These are phyloP conservation scores for Upupa epops DNA, from an alignment of 2,113 vertebrate species.

Conservation along the genomic window DNA sequence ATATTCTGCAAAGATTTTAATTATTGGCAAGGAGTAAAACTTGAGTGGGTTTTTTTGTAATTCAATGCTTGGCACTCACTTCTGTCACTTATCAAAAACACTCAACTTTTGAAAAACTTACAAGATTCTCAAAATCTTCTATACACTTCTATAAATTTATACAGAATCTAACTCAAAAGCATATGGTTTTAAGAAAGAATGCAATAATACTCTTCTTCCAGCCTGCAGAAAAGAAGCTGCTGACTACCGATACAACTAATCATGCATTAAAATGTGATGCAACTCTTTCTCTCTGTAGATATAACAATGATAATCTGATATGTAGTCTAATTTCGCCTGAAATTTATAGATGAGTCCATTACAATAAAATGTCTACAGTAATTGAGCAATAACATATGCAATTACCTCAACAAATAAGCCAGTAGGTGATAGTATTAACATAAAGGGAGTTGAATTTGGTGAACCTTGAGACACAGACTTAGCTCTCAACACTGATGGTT, in stretches of 20 bases:
- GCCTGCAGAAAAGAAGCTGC: not conserved
- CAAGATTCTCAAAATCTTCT: not conserved
- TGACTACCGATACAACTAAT: not conserved
- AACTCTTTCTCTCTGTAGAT: not conserved
- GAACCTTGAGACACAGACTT: not conserved
- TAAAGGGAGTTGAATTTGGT: not conserved
- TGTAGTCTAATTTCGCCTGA: not conserved
- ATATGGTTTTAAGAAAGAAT: not conserved
- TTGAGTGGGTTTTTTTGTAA: not conserved
- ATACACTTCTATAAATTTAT: no score
- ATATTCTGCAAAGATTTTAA: not conserved
- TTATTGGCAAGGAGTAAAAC: not conserved
- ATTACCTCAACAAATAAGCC: conserved; percentile 54
- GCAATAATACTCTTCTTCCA: not conserved
- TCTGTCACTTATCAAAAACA: not conserved
- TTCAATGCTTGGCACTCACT: not conserved
- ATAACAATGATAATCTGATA: not conserved
- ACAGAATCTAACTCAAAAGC: not conserved
- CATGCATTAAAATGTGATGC: not conserved
- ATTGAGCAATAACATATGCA: conserved; percentile 47
- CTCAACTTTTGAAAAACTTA: not conserved
- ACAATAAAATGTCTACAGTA: conserved; percentile 29
- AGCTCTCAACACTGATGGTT: not conserved
- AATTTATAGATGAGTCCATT: conserved; percentile 49
- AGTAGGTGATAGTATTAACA: conserved; percentile 40